Conservation (phyloP, 2,888 invertebrate genomes). For the Dasysyrphus tricinctus region DNA sequence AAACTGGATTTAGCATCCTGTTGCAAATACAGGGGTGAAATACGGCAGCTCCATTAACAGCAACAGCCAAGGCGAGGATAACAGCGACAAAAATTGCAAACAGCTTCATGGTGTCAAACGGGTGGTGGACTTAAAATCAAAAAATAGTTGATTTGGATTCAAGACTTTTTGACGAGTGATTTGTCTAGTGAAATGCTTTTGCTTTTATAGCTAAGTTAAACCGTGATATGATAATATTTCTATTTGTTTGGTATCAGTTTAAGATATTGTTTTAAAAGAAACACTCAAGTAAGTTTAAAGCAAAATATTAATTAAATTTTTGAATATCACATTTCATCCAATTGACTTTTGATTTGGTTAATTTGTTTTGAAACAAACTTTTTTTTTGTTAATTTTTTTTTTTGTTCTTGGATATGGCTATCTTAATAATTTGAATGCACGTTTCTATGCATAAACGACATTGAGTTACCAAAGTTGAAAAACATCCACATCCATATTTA, state of each 20-base stretch:
- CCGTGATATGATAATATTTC: neutral
- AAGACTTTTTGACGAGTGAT: neutral
- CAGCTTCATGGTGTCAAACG: slow-evolving; percentile 42
- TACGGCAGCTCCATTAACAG: slow-evolving; percentile 27
- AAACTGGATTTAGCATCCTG: slow-evolving; percentile 77
- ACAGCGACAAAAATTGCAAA: slow-evolving; percentile 56
- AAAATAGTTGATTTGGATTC: neutral
- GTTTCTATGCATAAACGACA: too few species aligned
- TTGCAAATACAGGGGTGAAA: slow-evolving; percentile 73
- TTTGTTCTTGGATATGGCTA: too few species aligned
- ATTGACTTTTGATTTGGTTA: neutral
- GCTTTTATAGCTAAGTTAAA: slow-evolving; percentile 35
- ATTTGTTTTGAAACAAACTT: neutral
- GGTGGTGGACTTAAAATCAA: too few species aligned
- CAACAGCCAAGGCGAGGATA: slow-evolving; percentile 36
- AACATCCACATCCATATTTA: too few species aligned
- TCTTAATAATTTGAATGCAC: too few species aligned
- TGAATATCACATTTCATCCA: neutral
- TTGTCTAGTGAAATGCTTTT: neutral
- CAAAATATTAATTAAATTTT: neutral
- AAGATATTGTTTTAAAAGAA: neutral
- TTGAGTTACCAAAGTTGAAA: too few species aligned
- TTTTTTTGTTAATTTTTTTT: too few species aligned
- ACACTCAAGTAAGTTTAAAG: neutral
- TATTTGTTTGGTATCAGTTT: neutral